These are phyloP conservation scores for Myotis davidii DNA, from an alignment of 2,113 vertebrate species.

Conservation along the genomic window DNA sequence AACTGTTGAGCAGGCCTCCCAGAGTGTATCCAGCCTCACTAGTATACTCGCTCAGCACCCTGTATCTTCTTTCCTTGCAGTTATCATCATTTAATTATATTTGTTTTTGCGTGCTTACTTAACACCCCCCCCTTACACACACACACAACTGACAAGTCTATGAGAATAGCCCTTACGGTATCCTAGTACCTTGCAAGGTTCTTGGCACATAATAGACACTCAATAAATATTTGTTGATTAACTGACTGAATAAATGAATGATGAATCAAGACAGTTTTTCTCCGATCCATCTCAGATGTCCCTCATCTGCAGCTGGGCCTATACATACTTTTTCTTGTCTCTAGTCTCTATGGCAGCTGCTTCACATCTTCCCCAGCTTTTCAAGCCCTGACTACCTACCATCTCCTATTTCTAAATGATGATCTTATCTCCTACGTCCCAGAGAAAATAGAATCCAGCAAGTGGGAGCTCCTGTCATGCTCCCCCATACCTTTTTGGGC, in stretches of 20 bases:
- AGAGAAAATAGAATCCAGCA: constrained; percentile 24
- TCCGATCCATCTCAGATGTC: background rate
- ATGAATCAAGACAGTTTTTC: background rate
- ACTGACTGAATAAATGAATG: background rate
- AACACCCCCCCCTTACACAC: background rate
- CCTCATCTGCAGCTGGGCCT: background rate
- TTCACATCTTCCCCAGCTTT: background rate
- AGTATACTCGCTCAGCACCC: background rate
- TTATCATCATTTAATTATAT: background rate
- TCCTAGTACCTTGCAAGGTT: background rate
- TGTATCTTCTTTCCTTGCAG: constrained; percentile 2
- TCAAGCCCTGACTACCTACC: background rate
- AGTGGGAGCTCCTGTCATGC: background rate
- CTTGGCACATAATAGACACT: background rate
- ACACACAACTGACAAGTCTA: background rate
- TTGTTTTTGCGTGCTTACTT: constrained; percentile 20
- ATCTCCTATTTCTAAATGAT: background rate
- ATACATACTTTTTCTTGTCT: background rate
- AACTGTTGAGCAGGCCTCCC: background rate
- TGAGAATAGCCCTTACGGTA: background rate
- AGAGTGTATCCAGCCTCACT: background rate
- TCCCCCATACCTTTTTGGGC: background rate
- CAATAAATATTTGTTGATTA: background rate
- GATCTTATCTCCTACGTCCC: constrained; percentile 5
- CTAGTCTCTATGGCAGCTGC: background rate